Percentiles rank a stretch among this genome's conserved stretches.
Evolutionary conservation across 1,140 invertebrate species (phyloP).

Genomic region (Eriosoma lanigerum): DNA sequence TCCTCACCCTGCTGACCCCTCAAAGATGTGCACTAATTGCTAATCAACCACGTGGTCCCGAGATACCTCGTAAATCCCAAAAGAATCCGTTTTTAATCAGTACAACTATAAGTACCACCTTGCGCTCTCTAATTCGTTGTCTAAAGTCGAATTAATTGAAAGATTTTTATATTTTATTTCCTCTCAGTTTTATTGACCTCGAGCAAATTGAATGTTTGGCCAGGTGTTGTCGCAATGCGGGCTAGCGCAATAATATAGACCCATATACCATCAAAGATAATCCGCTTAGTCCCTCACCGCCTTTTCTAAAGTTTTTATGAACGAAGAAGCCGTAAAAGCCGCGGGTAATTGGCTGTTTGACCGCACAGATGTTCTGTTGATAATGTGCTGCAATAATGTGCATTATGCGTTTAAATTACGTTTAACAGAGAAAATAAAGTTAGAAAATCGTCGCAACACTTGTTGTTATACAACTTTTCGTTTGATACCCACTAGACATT

Average conservation of each 20-base stretch:
- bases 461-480: conserved; percentile 15
- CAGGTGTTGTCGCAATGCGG: conserved; percentile 50
- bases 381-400: conserved; percentile 12
- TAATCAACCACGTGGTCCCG: conserved; percentile 1
- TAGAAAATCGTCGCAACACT: conserved; percentile 16
- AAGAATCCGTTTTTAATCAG: conserved; percentile 33
- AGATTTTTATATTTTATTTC: conserved; percentile 5
- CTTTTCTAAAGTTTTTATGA: conserved; percentile 19
- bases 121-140: neutral
- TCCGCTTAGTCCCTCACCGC: conserved; percentile 25
- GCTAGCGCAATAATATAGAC: conserved; percentile 20
- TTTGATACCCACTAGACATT: neutral
- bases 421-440: neutral
- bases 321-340: conserved; percentile 45
- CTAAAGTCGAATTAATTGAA: conserved; percentile 32
- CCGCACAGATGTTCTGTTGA: conserved; percentile 48
- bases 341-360: conserved; percentile 44
- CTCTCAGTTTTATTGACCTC: neutral
- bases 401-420: neutral
- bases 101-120: neutral
- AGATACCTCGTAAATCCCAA: conserved; percentile 13
- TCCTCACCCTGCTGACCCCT: neutral
- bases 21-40: conserved; percentile 25
- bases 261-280: conserved; percentile 7
- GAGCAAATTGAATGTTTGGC: conserved; percentile 14